Conservation (phyloP, 1,140 invertebrate genomes). For the Neocloeon triangulifer region DNA sequence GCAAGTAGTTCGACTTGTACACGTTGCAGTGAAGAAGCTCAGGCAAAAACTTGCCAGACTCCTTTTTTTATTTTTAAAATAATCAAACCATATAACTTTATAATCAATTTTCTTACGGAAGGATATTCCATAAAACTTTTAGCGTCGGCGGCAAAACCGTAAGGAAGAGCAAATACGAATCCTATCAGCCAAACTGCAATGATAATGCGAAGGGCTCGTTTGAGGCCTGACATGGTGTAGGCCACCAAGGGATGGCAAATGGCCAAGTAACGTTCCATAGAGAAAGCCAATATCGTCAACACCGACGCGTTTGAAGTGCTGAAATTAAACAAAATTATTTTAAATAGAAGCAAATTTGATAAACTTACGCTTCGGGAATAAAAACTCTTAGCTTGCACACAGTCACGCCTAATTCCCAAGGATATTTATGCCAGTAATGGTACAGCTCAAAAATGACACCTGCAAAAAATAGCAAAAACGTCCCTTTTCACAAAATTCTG, state of each 20-base stretch:
- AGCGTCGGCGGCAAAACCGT: conserved; percentile 42
- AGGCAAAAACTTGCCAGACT: conserved; percentile 18
- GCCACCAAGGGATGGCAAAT: conserved; percentile 73
- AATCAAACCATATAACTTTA: too few species aligned
- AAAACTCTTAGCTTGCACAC: conserved; percentile 70
- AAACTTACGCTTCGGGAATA: conserved; percentile 66
- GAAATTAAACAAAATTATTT: too few species aligned
- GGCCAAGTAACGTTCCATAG: conserved; percentile 67
- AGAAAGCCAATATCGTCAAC: conserved; percentile 73
- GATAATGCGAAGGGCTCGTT: conserved; percentile 60
- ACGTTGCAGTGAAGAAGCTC: conserved; percentile 60
- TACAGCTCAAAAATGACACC: conserved; percentile 73
- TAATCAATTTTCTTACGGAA: conserved; percentile 23
- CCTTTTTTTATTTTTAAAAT: too few species aligned
- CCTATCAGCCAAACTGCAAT: conserved; percentile 53
- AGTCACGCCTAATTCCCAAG: conserved; percentile 56
- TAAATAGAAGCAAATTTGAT: too few species aligned
- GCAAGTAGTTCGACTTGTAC: conserved; percentile 31
- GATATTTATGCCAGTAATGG: conserved; percentile 83
- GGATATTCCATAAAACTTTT: conserved; percentile 50
- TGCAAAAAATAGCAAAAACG: too few species aligned
- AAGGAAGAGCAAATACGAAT: conserved; percentile 53
- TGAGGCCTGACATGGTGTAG: conserved; percentile 55
- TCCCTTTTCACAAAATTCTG: too few species aligned
- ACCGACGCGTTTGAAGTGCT: conserved; percentile 78